Conservation (phyloP, 2,797 vertebrate species). For the Bradypodion ventrale region DNA sequence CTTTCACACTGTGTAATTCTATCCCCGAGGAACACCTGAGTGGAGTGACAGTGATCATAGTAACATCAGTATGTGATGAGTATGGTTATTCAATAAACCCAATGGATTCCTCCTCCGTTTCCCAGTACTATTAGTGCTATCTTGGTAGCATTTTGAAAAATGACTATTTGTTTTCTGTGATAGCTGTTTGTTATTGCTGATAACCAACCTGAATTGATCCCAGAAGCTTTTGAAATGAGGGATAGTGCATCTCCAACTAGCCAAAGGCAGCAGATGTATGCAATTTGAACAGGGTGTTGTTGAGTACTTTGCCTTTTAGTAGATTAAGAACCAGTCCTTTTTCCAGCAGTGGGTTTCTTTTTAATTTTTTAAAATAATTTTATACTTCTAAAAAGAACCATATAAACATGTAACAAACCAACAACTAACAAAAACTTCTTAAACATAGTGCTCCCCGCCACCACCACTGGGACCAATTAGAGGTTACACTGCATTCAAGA, state of each 20-base stretch:
- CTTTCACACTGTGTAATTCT: conserved; percentile 28
- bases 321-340: conserved; percentile 9
- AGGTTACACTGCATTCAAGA: too few species aligned
- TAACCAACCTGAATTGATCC: conserved; percentile 61
- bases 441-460: too few species aligned
- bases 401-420: too few species aligned
- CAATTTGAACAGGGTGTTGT: conserved; percentile 59
- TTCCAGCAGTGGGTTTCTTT: not conserved
- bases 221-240: conserved; percentile 60
- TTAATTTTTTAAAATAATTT: too few species aligned
- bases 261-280: conserved; percentile 64
- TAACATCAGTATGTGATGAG: conserved; percentile 1
- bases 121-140: conserved; percentile 8
- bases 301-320: not conserved
- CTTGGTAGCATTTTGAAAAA: conserved; percentile 43
- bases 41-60: not conserved
- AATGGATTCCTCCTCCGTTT: conserved; percentile 1
- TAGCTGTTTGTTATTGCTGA: conserved; percentile 59
- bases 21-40: not conserved
- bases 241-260: conserved; percentile 64
- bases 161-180: conserved; percentile 57
- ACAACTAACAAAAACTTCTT: too few species aligned
- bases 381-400: too few species aligned
- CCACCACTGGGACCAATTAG: too few species aligned
- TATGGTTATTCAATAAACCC: conserved; percentile 2